Evolutionary conservation across 2,113 vertebrate genomes (phyloP), one percentile per base, ranked within the genome.

Genomic region (Oriolus oriolus): DNA sequence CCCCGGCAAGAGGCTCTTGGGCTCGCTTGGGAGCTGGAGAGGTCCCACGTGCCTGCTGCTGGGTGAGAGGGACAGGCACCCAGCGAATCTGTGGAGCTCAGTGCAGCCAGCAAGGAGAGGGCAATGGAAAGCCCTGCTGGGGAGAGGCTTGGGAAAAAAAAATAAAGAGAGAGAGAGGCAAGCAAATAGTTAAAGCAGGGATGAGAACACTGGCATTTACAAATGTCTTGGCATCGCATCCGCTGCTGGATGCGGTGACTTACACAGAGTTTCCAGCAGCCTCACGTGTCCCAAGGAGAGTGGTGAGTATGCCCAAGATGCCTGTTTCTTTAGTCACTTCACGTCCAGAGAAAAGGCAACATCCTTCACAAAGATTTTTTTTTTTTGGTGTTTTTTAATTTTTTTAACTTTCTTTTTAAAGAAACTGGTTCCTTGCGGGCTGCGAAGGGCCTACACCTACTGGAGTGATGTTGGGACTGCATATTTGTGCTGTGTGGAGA

Each of bases 311-410:
- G 80, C 92, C 76, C 87, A 59, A 83, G 44, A 92, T 95, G 80
- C 60, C 77, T 94, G 28, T 61, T 90, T 64, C 63, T 86, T 96
- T 94, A 96, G 92, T 96, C 90, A 96, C n/a, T 93, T 79, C 39
- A 39, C 56, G 94, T 94, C 71, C 2, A 2, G 60, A 90, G 64
- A 30, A 13, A 35, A 42, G 15, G 13, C 33, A 82, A 41, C 39
- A 81, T 30, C 16, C 24, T 53, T 64, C 76, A 47, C 13, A 56
- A 73, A 75, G 10, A 5, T 42, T 50, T 37, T n/a, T n/a, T 14
- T 24, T 17, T 18, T 44, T 44, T n/a, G n/a, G n/a, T 37, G 11
- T 50, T 7, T 44, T 7, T 42, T 54, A n/a, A n/a, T n/a, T 10
- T 41, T 65, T 59, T 21, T 0, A 7, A 26, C 4, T 33, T 75